Evolutionary conservation across 2,888 invertebrate species (phyloP).

Genomic region (Fabriciana adippe): DNA sequence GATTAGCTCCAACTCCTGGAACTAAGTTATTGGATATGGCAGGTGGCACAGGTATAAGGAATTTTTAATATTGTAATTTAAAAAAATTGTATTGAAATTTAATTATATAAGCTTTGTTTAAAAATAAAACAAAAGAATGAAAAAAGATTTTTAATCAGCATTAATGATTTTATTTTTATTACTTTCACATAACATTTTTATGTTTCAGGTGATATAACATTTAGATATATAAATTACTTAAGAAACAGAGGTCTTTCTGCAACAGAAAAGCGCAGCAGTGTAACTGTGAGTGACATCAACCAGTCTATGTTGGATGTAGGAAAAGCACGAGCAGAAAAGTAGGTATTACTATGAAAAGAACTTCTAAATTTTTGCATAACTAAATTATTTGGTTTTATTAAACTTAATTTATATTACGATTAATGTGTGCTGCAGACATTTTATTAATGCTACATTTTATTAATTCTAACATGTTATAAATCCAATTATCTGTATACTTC

Average conservation of each 20-base stretch:
- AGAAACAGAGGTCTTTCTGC: conserved; percentile 64
- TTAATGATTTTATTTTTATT: too few relatives aligned
- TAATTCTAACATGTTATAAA: too few relatives aligned
- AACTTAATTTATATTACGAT: background rate
- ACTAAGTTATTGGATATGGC: conserved; percentile 95
- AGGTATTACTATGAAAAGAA: conserved; percentile 43
- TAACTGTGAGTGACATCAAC: conserved; percentile 95
- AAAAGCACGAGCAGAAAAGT: conserved; percentile 85
- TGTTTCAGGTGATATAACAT: conserved; percentile 93
- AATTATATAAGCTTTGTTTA: too few relatives aligned
- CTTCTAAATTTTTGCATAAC: background rate
- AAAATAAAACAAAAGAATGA: too few relatives aligned
- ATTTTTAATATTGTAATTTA: background rate
- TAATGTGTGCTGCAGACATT: too few relatives aligned
- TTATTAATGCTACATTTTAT: too few relatives aligned
- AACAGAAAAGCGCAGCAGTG: conserved; percentile 79
- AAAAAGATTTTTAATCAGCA: too few relatives aligned
- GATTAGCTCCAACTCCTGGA: conserved; percentile 88
- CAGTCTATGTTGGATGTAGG: conserved; percentile 97
- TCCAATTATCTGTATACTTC: too few relatives aligned
- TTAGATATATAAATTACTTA: conserved; percentile 90
- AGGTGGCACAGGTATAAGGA: conserved; percentile 93
- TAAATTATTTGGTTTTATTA: background rate
- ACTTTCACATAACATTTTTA: too few relatives aligned
- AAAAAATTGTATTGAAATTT: too few relatives aligned